Base-by-base conservation (phyloP, 2,797 vertebrate genomes). In the Xiphorhynchus erythropygius region DNA sequence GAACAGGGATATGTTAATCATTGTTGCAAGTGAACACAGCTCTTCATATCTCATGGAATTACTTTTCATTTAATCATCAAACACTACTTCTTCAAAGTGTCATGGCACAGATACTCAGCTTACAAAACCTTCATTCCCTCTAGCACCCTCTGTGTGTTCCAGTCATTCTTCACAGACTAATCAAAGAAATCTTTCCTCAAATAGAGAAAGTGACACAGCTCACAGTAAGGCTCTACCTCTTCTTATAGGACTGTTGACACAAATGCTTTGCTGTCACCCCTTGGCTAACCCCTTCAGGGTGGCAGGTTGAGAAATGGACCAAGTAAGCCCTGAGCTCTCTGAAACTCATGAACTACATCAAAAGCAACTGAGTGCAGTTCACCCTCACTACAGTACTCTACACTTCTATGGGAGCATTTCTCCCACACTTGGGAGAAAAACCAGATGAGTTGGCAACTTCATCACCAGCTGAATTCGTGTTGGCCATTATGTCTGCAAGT, bases 361-460 rank as follows among this genome's bases (percentile, higher is more conserved):
- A 53, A 32, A 91, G 19, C 7, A 85, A 47, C 5, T 21, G 41
- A 33, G 5, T 55, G 9, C 30, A 16, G 21, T 64, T 9, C 19
- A 59, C 15, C 9, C 67, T 79, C 49, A 23, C 21, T 16, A 30
- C 21, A 59, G 24, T 15, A 60, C 27, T 60, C 49, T 35, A 7
- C 35, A 42, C 6, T 73, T 56, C n/a, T 42, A 0, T 14, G 11
- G 2, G 1, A 86, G 23, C n/a, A 35, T 30, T 86, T 80, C 5
- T 10, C 3, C 7, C 14, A 10, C 9, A 14, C 13, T 28, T 23
- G 73, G 10, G 47, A 44, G 74, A 90, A 76, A 77, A 32, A 3
- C 1, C n/a, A 65, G 19, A 18, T 22, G 18, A 52, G 4, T 14
- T 59, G n/a, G 12, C 0, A 0, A 30, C 4, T 57, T 35, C 56